Evolutionary conservation across 2,888 invertebrate species (phyloP).

Genomic region (Caenorhabditis wallacei): DNA sequence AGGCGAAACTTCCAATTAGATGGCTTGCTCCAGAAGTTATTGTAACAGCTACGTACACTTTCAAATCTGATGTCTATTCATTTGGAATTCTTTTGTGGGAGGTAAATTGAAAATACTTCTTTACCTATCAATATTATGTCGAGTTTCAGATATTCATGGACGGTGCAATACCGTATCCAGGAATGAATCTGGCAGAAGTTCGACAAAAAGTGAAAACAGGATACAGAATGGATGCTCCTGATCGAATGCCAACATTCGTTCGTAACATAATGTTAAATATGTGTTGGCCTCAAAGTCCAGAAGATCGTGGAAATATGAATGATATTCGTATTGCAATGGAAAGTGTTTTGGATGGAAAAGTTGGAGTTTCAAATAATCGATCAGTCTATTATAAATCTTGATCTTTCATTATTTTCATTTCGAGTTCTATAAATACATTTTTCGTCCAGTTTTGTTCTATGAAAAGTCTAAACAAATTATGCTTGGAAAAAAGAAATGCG

Average conservation of each 20-base stretch:
- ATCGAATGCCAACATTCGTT: slow-evolving; percentile 71
- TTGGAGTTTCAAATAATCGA: slow-evolving; percentile 21
- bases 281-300: slow-evolving; percentile 58
- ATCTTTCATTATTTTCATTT: not conserved
- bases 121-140: not conserved
- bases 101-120: slow-evolving; percentile 42
- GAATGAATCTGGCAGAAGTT: slow-evolving; percentile 72
- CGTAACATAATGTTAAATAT: slow-evolving; percentile 67
- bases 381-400: slow-evolving; percentile 38
- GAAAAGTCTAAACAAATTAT: too few species aligned
- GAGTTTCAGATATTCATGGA: slow-evolving; percentile 60
- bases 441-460: not conserved
- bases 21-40: slow-evolving; percentile 77
- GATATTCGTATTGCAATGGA: slow-evolving; percentile 60
- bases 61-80: slow-evolving; percentile 75
- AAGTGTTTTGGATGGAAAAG: slow-evolving; percentile 56
- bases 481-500: too few species aligned
- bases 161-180: slow-evolving; percentile 73
- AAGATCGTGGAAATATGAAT: slow-evolving; percentile 63
- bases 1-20: slow-evolving; percentile 73
- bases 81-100: slow-evolving; percentile 76
- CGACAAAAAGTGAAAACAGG: slow-evolving; percentile 62
- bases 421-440: not conserved
- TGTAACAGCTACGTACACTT: slow-evolving; percentile 68
- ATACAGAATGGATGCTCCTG: slow-evolving; percentile 74